Percentiles rank a stretch among this genome's conserved stretches.
Evolutionary conservation across 2,113 vertebrate genomes (phyloP).

Genomic region (Scatophagus argus): DNA sequence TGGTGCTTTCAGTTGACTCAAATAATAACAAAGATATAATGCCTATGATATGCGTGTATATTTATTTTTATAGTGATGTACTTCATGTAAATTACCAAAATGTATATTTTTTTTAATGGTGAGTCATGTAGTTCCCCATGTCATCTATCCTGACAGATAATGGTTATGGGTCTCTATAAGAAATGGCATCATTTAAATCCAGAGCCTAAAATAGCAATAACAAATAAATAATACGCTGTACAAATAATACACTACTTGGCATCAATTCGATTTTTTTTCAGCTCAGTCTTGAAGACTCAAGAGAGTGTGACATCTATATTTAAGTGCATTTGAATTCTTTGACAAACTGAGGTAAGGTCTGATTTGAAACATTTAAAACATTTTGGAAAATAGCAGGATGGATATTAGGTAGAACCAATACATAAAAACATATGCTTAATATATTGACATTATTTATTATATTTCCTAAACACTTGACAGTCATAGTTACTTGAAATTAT

Average conservation of each 20-base stretch:
- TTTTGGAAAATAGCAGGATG: neutral
- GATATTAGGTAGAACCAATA: neutral
- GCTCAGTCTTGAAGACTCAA: neutral
- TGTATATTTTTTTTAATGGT: neutral
- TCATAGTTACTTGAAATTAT: neutral
- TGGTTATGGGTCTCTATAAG: neutral
- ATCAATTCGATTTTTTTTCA: too few relatives aligned
- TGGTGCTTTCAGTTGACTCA: neutral
- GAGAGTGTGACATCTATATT: neutral
- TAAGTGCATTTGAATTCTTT: neutral
- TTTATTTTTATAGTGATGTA: neutral
- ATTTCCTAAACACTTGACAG: neutral
- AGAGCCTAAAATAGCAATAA: conserved; percentile 4
- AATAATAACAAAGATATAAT: neutral
- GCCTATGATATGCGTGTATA: neutral
- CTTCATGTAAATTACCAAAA: neutral
- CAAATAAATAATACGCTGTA: too few relatives aligned
- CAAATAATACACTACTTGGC: too few relatives aligned
- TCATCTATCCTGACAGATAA: neutral
- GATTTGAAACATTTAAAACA: neutral
- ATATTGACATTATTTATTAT: too few relatives aligned
- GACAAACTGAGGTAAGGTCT: neutral
- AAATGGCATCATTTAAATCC: conserved; percentile 8
- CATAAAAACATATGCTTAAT: neutral
- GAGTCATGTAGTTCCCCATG: neutral